A percentile compares a stretch with the other conserved stretches of the same genome.
Conservation (phyloP, 2,888 invertebrate genomes). For the Eremobia ochroleuca region DNA sequence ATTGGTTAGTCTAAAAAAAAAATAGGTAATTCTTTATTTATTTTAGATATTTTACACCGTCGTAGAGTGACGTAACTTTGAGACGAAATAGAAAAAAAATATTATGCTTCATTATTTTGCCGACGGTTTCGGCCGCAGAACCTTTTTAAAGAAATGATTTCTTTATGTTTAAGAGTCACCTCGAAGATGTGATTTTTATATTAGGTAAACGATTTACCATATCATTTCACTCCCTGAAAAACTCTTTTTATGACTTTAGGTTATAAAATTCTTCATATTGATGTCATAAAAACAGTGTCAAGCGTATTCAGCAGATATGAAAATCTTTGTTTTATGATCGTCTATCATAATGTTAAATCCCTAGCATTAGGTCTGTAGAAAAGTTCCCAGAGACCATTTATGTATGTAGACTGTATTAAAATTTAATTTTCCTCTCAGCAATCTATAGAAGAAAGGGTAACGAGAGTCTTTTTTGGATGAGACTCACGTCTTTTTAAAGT, state of each 20-base stretch:
- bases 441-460: not conserved
- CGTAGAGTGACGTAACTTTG: not conserved
- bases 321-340: conserved; percentile 29
- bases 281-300: conserved; percentile 32
- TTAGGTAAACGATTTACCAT: not conserved
- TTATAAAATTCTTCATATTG: conserved; percentile 21
- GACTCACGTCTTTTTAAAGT: not conserved
- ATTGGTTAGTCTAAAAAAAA: not conserved
- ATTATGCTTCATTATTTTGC: not conserved
- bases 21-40: no score
- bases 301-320: conserved; percentile 27
- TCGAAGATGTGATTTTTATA: not conserved
- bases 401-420: conserved; percentile 11
- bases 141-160: not conserved
- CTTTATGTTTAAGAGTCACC: not conserved
- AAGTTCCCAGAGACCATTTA: not conserved
- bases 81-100: not conserved
- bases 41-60: not conserved
- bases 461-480: not conserved
- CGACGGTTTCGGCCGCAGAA: not conserved
- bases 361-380: conserved; percentile 2
- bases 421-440: conserved; percentile 9
- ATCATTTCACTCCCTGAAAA: conserved; percentile 1
- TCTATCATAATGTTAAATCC: conserved; percentile 35
- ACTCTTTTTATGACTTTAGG: not conserved